Evolutionary conservation across 2,797 vertebrate species (phyloP).

Genomic region (Lacerta viridis): DNA sequence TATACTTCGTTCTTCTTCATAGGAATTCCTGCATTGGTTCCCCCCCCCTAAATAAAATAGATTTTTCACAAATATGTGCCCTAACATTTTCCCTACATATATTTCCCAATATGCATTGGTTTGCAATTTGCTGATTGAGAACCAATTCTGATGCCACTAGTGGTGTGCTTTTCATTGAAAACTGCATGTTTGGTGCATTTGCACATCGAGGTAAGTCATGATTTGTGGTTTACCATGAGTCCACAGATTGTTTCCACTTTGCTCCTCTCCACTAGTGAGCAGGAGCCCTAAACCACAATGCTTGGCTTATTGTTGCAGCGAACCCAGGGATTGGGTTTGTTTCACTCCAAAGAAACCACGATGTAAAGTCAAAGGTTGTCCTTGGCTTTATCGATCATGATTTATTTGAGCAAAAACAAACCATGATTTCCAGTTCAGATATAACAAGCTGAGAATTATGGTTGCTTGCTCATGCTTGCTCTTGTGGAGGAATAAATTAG

Average conservation of each 20-base stretch:
- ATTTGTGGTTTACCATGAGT: too few relatives aligned
- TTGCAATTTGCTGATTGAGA: background rate
- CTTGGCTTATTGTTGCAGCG: too few relatives aligned
- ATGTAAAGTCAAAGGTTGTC: too few relatives aligned
- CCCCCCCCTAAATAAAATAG: background rate
- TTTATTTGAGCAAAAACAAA: too few relatives aligned
- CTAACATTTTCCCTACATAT: background rate
- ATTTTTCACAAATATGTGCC: background rate
- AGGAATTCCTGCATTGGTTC: background rate
- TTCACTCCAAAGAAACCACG: too few relatives aligned
- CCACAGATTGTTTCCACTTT: too few relatives aligned
- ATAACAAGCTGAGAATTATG: background rate
- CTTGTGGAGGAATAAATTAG: background rate
- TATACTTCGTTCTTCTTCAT: background rate
- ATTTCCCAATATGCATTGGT: background rate
- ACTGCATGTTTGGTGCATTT: background rate
- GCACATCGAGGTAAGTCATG: too few relatives aligned
- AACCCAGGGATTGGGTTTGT: too few relatives aligned
- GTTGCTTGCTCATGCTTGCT: background rate
- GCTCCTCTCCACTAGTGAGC: too few relatives aligned
- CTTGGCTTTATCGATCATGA: too few relatives aligned
- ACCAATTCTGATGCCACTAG: background rate
- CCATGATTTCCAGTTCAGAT: background rate
- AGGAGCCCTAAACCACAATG: too few relatives aligned
- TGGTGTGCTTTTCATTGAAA: background rate